Percentiles rank a stretch among this genome's conserved stretches.
These are phyloP conservation scores for Gymnothorax javanicus DNA, from an alignment of 2,797 vertebrate species.

Conservation along the genomic window DNA sequence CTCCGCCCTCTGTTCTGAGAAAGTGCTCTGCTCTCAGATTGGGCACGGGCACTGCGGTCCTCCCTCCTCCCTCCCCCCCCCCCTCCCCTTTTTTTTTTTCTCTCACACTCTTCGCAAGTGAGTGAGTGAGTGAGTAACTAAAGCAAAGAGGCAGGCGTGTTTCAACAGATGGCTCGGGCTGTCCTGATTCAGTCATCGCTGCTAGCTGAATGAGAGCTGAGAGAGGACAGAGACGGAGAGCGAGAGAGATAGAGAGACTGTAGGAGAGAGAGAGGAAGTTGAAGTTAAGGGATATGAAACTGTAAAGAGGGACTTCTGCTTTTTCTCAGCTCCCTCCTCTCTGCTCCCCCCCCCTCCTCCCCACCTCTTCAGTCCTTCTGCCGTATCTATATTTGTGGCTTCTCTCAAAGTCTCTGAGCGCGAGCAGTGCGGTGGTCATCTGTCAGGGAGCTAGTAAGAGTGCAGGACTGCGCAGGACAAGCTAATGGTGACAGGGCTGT, in stretches of 20 bases:
- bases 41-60: slow-evolving; percentile 50
- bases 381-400: slow-evolving; percentile 36
- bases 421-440: slow-evolving; percentile 16
- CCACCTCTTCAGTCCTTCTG: slow-evolving; percentile 28
- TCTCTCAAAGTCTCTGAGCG: slow-evolving; percentile 29
- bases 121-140: slow-evolving; percentile 48
- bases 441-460: slow-evolving; percentile 29
- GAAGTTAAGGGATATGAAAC: slow-evolving; percentile 44
- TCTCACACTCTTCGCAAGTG: neutral
- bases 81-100: slow-evolving; percentile 34
- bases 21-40: slow-evolving; percentile 54
- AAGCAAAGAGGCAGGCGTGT: slow-evolving; percentile 58
- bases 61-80: slow-evolving; percentile 36
- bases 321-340: slow-evolving; percentile 38
- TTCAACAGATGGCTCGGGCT: slow-evolving; percentile 70
- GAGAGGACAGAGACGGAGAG: slow-evolving; percentile 32
- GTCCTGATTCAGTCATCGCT: slow-evolving; percentile 55
- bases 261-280: slow-evolving; percentile 32
- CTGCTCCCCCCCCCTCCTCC: slow-evolving; percentile 32
- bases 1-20: slow-evolving; percentile 53
- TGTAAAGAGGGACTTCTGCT: slow-evolving; percentile 40
- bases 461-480: slow-evolving; percentile 23
- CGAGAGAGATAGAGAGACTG: slow-evolving; percentile 32
- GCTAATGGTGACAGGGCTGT: slow-evolving; percentile 30
- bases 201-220: slow-evolving; percentile 50